Evolutionary conservation across 2,888 invertebrate genomes (phyloP), one percentile per base, ranked within the genome.

Genomic region (Patella pellucida): DNA sequence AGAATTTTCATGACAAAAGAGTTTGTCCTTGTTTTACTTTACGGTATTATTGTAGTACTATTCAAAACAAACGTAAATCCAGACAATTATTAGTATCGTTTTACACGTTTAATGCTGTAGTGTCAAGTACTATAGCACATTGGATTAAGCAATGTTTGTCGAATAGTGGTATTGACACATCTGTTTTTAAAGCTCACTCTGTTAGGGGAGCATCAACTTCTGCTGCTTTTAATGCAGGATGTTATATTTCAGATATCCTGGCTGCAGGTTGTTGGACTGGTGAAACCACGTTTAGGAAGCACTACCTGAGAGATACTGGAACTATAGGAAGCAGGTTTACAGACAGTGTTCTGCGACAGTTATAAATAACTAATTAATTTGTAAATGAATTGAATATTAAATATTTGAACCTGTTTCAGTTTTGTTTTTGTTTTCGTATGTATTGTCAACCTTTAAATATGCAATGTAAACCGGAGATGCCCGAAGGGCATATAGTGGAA

Each of bases 21-120:
- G 75, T 76, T 16, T 77, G 78, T 78, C 76, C 75, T 14, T n/a
- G 52, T 52, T 68, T 71, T 31, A 72, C 71, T 3, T 72, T 71
- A 50, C 41, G 68, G 27, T 12, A 69, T 41, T 74, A 76, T 68
- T 23, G 74, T 15, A 50, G 74, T 14, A 50, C 69, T 69, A 74
- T 71, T 62, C 23, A 0, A 23, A 14, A 51, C n/a, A 31, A 41
- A 27, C 54, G 73, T 16, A 71, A 56, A 16, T 27, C 52, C 16
- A 19, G 51, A 4, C 67, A 54, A 54, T 67, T 73, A 4, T 76
- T 71, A 67, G 51, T 76, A 56, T 76, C 67, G 2, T 73, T 73
- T n/a, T 52, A 67, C 5, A 72, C 67, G n/a, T 74, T 52, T 67
- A 51, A 68, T 67, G 52, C 68, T 12, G 41, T 76, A 15, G 19